Conservation (phyloP, 1,140 invertebrate genomes). For the Branchinecta lindahli region DNA sequence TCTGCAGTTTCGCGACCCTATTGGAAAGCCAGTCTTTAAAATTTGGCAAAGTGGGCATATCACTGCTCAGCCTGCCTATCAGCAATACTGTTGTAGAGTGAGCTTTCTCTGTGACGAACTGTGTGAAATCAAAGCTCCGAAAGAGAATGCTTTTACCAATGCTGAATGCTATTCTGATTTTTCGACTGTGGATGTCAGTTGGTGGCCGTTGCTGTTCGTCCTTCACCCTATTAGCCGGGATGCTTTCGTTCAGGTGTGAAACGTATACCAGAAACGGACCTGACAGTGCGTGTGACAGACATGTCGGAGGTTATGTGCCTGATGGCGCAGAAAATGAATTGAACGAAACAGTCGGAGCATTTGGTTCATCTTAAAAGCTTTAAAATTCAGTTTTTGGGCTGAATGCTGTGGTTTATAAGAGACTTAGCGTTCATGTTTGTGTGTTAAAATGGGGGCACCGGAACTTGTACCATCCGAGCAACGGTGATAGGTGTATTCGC, state of each 20-base stretch:
- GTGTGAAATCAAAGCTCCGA: neutral
- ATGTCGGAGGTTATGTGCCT: too few species aligned
- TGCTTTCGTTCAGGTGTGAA: neutral
- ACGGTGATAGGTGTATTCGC: too few species aligned
- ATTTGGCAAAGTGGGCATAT: constrained; percentile 2
- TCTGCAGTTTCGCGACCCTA: neutral
- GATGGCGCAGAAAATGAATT: too few species aligned
- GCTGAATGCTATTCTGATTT: neutral
- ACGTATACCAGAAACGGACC: neutral
- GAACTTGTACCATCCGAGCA: too few species aligned
- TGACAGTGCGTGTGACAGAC: too few species aligned
- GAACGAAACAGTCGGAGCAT: too few species aligned
- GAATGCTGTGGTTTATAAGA: too few species aligned
- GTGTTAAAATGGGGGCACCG: too few species aligned
- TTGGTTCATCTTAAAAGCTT: too few species aligned
- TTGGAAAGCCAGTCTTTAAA: neutral
- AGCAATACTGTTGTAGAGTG: neutral
- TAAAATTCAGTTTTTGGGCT: too few species aligned
- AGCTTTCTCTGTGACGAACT: neutral
- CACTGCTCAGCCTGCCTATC: neutral
- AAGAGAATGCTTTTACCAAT: neutral
- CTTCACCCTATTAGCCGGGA: neutral
- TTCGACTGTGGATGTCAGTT: neutral
- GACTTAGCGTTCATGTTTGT: too few species aligned
- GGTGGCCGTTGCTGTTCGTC: neutral